These are phyloP conservation scores for Heliocidaris tuberculata DNA, from an alignment of 35 echinoderm and acorn worm species.

Conservation along the genomic window DNA sequence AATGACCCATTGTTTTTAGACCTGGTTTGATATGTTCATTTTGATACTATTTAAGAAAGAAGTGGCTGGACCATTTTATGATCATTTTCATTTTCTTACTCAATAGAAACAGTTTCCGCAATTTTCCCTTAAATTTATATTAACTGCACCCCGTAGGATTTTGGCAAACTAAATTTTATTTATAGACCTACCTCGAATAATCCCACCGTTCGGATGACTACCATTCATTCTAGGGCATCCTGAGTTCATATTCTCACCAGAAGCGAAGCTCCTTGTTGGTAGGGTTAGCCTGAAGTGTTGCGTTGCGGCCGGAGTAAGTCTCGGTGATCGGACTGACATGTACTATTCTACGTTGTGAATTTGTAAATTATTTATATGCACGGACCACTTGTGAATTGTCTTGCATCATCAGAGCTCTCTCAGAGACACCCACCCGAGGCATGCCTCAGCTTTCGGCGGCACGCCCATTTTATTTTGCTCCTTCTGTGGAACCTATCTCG, in stretches of 20 bases:
- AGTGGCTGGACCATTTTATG: not conserved
- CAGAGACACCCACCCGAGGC: not conserved
- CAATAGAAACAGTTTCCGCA: not conserved
- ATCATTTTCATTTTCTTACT: not conserved
- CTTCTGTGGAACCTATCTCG: not conserved
- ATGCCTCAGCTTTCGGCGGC: not conserved
- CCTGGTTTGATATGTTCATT: not conserved
- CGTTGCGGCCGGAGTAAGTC: constrained; percentile 9
- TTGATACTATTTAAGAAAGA: not conserved
- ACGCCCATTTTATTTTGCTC: not conserved
- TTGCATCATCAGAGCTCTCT: not conserved
- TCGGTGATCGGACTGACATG: not conserved
- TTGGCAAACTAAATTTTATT: not conserved
- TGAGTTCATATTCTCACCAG: not conserved
- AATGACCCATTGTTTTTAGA: not conserved
- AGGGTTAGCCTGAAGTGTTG: not conserved
- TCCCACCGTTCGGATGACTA: not conserved
- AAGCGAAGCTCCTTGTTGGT: not conserved
- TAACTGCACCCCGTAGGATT: not conserved
- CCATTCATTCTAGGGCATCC: not conserved
- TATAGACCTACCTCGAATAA: not conserved
- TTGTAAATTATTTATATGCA: constrained; percentile 51
- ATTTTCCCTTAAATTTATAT: not conserved
- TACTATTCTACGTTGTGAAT: constrained; percentile 41
- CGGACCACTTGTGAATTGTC: not conserved